A percentile compares a stretch with the other conserved stretches of the same genome.
These are phyloP conservation scores for Oithona nana DNA, from an alignment of 2,888 invertebrate genomes.

Conservation along the genomic window DNA sequence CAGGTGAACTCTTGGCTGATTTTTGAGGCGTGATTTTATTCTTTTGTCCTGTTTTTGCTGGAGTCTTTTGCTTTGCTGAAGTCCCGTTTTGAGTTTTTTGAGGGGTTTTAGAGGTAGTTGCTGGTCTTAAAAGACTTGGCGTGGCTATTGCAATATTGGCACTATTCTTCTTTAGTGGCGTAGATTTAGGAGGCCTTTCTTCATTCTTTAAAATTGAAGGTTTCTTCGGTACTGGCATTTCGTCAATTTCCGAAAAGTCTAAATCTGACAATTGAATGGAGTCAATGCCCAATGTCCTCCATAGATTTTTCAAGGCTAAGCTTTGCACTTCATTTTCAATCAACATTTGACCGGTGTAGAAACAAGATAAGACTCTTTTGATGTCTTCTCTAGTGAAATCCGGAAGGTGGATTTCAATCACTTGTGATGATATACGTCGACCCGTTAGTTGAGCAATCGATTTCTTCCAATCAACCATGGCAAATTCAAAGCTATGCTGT, in stretches of 20 bases:
- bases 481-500: not conserved
- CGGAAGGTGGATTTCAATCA: not conserved
- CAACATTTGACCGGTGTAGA: not conserved
- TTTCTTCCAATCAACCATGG: not conserved
- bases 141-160: no score
- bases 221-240: not conserved
- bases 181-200: not conserved
- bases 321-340: not conserved
- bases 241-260: not conserved
- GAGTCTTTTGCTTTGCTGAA: no score
- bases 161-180: no score
- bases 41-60: no score
- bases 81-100: no score
- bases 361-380: not conserved
- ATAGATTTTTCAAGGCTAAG: not conserved
- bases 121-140: no score
- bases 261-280: not conserved
- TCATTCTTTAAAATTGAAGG: not conserved
- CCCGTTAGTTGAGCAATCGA: not conserved
- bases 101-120: no score
- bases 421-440: not conserved
- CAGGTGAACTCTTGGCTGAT: no score
- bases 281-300: not conserved
- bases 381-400: not conserved
- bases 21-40: no score